phyloP scores from a whole-genome alignment of 1,140 invertebrate species.

The Pachyrhynchus sulphureomaculatus region DNA sequence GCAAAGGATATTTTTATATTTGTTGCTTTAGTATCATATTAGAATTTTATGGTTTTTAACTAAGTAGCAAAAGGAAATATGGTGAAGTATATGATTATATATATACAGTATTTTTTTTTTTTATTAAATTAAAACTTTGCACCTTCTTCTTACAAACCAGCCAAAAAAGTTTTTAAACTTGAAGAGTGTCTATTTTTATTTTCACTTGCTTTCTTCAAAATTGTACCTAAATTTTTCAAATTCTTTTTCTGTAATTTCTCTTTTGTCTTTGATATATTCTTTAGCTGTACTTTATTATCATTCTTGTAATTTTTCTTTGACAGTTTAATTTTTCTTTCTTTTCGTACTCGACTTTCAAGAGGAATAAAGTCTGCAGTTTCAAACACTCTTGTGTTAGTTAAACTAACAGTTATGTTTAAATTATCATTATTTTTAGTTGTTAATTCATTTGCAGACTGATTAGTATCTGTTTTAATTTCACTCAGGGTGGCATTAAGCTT shows the following conservation, averaged over 20 bases:
- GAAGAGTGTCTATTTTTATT: neutral
- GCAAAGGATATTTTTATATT: too few relatives aligned
- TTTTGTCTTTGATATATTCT: neutral
- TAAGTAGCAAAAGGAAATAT: too few relatives aligned
- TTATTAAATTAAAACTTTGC: too few relatives aligned
- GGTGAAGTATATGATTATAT: too few relatives aligned
- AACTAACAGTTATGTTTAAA: neutral
- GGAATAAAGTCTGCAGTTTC: neutral
- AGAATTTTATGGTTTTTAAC: too few relatives aligned
- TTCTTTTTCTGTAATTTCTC: slow-evolving; percentile 3
- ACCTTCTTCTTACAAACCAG: slow-evolving; percentile 6
- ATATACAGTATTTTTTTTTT: too few relatives aligned
- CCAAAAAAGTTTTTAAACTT: slow-evolving; percentile 12
- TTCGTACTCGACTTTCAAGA: neutral
- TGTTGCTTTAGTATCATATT: too few relatives aligned
- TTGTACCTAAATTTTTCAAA: neutral
- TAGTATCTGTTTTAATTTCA: neutral
- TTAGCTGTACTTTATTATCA: neutral
- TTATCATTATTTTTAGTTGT: neutral
- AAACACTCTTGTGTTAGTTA: slow-evolving; percentile 7
- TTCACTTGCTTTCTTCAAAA: slow-evolving; percentile 3
- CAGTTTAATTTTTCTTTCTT: neutral
- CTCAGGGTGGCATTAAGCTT: neutral
- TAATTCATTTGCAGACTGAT: neutral
- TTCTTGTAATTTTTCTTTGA: slow-evolving; percentile 3